Percentiles rank a stretch among this genome's conserved stretches.
Conservation (phyloP, 2,888 invertebrate genomes). For the Smittia aterrima region DNA sequence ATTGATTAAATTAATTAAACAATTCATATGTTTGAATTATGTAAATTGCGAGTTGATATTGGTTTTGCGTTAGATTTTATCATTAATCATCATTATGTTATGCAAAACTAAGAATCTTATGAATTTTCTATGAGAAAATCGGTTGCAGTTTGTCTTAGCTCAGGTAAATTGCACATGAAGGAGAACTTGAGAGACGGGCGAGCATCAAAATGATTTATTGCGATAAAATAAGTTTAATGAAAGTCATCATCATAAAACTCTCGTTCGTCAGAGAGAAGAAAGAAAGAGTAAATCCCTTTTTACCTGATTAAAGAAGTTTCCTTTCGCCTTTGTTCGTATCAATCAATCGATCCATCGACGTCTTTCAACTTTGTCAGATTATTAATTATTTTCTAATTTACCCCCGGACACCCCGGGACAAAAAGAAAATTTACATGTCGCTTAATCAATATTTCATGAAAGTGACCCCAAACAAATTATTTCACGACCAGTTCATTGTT, state of each 20-base stretch:
- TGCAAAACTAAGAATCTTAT: conserved; percentile 32
- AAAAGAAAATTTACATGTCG: not conserved
- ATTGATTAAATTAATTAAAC: conserved; percentile 37
- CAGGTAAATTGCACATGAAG: conserved; percentile 25
- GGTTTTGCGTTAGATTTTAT: conserved; percentile 20
- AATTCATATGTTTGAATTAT: conserved; percentile 25
- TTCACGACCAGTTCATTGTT: not conserved
- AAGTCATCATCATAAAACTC: conserved; percentile 30
- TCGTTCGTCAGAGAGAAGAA: not conserved
- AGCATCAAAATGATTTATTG: conserved; percentile 31
- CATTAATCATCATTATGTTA: conserved; percentile 41
- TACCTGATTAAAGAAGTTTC: conserved; percentile 12
- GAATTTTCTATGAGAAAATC: conserved; percentile 9
- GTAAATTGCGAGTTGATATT: conserved; percentile 21
- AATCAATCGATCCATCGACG: not conserved
- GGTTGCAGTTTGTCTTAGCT: conserved; percentile 9
- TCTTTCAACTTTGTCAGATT: not conserved
- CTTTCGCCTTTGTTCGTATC: not conserved
- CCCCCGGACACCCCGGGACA: not conserved
- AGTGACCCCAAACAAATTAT: conserved; percentile 4
- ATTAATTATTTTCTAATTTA: conserved; percentile 18
- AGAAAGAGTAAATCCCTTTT: not conserved
- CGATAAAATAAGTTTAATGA: conserved; percentile 39
- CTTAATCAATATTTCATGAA: conserved; percentile 7
- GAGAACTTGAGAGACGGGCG: not conserved